Evolutionary conservation across 2,797 vertebrate genomes (phyloP).

Genomic region (Scarus forsteni): DNA sequence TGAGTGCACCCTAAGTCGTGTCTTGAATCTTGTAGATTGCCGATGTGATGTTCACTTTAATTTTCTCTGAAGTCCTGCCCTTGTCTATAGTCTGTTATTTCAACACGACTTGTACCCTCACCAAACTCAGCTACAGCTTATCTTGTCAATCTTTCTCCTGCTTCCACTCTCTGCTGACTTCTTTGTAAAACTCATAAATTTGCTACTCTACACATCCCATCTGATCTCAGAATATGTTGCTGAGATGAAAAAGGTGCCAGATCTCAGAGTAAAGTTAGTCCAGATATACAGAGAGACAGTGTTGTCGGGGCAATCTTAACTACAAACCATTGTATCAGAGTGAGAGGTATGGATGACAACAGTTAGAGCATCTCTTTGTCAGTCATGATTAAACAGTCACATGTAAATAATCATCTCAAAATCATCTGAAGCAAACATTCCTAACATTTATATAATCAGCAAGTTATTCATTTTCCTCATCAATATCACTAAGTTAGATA

Average conservation of each 20-base stretch:
- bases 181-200: slow-evolving; percentile 45
- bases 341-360: slow-evolving; percentile 66
- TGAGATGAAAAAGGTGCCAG: neutral
- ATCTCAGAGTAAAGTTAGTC: slow-evolving; percentile 13
- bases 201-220: slow-evolving; percentile 22
- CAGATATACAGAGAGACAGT: slow-evolving; percentile 61
- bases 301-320: slow-evolving; percentile 64
- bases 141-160: neutral
- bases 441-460: slow-evolving; percentile 43
- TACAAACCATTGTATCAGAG: slow-evolving; percentile 64
- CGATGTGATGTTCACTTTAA: too few species aligned
- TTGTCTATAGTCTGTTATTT: too few species aligned
- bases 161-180: slow-evolving; percentile 12
- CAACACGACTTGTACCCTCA: too few species aligned
- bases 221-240: slow-evolving; percentile 20
- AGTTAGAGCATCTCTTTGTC: slow-evolving; percentile 62
- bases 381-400: slow-evolving; percentile 57
- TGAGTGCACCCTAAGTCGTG: too few species aligned
- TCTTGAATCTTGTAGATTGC: too few species aligned
- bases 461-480: slow-evolving; percentile 47
- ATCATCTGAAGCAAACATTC: slow-evolving; percentile 35
- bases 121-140: neutral
- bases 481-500: slow-evolving; percentile 53
- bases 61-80: slow-evolving; percentile 3
- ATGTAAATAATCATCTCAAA: slow-evolving; percentile 55